These are phyloP conservation scores for Caloenas nicobarica DNA, from an alignment of 2,113 vertebrate species.

Conservation along the genomic window DNA sequence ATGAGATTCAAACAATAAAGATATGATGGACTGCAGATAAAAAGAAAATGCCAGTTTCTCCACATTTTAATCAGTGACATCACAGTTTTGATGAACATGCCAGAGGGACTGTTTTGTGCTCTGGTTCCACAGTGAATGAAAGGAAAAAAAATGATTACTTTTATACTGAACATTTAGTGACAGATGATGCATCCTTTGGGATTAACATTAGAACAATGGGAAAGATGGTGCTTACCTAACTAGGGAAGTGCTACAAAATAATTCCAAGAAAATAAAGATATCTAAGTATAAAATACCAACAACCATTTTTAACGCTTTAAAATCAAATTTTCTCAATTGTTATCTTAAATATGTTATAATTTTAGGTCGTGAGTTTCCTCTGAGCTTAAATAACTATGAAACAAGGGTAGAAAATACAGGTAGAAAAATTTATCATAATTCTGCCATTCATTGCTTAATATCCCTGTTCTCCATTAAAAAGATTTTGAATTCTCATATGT, in stretches of 20 bases:
- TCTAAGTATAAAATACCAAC: neutral
- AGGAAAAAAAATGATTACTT: slow-evolving; percentile 61
- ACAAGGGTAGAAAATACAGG: neutral
- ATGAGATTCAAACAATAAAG: slow-evolving; percentile 53
- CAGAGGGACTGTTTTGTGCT: slow-evolving; percentile 49
- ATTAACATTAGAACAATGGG: slow-evolving; percentile 15
- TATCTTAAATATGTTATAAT: neutral
- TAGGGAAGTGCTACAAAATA: neutral
- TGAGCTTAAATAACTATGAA: neutral
- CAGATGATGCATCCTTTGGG: slow-evolving; percentile 42
- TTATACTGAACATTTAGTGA: slow-evolving; percentile 49
- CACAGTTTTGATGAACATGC: slow-evolving; percentile 66
- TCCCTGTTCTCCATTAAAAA: neutral
- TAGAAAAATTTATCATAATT: neutral
- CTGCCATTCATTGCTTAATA: neutral
- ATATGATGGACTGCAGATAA: slow-evolving; percentile 49
- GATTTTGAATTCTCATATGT: neutral
- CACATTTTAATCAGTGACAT: slow-evolving; percentile 71
- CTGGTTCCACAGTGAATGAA: slow-evolving; percentile 54
- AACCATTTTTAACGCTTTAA: neutral
- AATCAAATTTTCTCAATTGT: neutral
- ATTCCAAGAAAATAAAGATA: neutral
- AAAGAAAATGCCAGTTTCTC: slow-evolving; percentile 44
- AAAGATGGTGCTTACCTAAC: neutral
- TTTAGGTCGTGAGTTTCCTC: neutral